Conservation (phyloP, 2,888 invertebrate species). For the Hydrotaea diabolus region DNA sequence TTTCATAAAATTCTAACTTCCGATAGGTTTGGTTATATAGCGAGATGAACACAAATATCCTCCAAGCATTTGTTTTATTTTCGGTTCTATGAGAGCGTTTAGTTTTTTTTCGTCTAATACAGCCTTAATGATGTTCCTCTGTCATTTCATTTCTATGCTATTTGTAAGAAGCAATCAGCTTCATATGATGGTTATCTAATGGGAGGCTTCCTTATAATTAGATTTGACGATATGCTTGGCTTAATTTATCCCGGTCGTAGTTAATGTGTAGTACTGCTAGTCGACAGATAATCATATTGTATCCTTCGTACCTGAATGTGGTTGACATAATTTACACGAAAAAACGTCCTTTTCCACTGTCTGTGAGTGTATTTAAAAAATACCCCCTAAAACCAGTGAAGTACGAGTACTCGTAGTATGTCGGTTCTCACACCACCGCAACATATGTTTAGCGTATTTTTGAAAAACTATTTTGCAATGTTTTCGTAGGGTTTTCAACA, state of each 20-base stretch:
- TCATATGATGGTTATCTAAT: conserved; percentile 60
- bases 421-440: conserved; percentile 45
- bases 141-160: not conserved
- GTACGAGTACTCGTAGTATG: not conserved
- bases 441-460: conserved; percentile 19
- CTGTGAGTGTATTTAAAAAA: conserved; percentile 27
- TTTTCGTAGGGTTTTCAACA: not conserved
- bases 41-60: too few species aligned
- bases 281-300: conserved; percentile 63
- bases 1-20: too few species aligned
- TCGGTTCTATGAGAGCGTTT: too few species aligned
- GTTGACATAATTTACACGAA: conserved; percentile 56
- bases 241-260: conserved; percentile 30
- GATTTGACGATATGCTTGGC: conserved; percentile 59
- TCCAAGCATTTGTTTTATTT: too few species aligned
- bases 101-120: not conserved
- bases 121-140: conserved; percentile 1
- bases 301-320: conserved; percentile 50
- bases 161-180: not conserved
- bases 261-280: conserved; percentile 42
- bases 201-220: conserved; percentile 56
- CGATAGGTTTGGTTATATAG: too few species aligned
- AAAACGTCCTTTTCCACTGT: not conserved
- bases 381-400: conserved; percentile 47
- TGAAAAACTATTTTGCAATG: conserved; percentile 46